A percentile compares a stretch with the other conserved stretches of the same genome.
Conservation (phyloP, 2,888 invertebrate genomes). For the Spodoptera littoralis region DNA sequence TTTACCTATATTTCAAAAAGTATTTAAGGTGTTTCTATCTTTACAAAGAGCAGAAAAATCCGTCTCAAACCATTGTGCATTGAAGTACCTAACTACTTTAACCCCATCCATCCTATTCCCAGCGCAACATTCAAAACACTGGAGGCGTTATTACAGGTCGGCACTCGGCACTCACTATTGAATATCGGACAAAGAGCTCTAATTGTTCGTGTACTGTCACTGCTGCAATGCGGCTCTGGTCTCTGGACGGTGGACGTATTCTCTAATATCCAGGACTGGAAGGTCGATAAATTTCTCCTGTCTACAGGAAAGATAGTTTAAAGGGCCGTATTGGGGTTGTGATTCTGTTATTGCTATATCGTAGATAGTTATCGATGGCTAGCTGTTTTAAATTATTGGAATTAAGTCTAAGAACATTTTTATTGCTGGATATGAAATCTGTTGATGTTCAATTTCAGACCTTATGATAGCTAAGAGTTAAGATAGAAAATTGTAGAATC, state of each 20-base stretch:
- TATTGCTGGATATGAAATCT: too few species aligned
- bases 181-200: slow-evolving; percentile 84
- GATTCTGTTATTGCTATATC: slow-evolving; percentile 11
- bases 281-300: slow-evolving; percentile 45
- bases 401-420: neutral
- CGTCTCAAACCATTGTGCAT: neutral
- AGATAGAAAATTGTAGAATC: too few species aligned
- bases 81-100: neutral
- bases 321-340: slow-evolving; percentile 1
- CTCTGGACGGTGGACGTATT: slow-evolving; percentile 17
- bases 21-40: too few species aligned
- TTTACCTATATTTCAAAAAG: too few species aligned
- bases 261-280: slow-evolving; percentile 33
- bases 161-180: slow-evolving; percentile 74
- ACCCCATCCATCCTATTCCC: slow-evolving; percentile 56
- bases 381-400: too few species aligned
- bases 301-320: slow-evolving; percentile 21
- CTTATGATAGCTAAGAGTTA: too few species aligned
- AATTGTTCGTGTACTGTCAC: slow-evolving; percentile 76
- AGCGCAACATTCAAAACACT: slow-evolving; percentile 65
- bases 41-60: neutral
- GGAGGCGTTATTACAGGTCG: slow-evolving; percentile 69
- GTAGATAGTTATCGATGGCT: neutral
- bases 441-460: too few species aligned
- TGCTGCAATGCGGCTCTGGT: slow-evolving; percentile 63